These are phyloP conservation scores for Thryonomys swinderianus DNA, from an alignment of 2,113 vertebrate genomes.

Conservation along the genomic window DNA sequence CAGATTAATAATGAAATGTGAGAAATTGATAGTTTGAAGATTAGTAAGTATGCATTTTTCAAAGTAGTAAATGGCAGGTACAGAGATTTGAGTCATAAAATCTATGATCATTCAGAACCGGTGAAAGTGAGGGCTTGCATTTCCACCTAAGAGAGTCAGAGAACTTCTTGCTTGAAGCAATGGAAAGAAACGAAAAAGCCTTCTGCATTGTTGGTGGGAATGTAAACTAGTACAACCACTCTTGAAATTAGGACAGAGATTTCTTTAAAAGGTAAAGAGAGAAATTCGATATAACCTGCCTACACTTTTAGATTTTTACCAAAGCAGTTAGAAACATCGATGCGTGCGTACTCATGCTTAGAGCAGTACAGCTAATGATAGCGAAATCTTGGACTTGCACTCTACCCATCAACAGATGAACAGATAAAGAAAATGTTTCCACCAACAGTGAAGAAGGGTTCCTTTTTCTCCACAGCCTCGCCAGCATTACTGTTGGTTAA, in stretches of 20 bases:
- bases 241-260: neutral
- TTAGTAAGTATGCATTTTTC: neutral
- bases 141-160: neutral
- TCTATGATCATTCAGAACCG: neutral
- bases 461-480: too few species aligned
- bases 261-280: neutral
- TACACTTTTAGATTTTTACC: neutral
- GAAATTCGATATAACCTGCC: neutral
- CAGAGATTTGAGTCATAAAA: neutral
- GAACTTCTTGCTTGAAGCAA: neutral
- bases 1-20: neutral
- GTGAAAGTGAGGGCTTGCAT: neutral
- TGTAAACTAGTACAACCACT: neutral
- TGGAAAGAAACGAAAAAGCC: neutral
- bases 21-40: neutral
- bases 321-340: neutral
- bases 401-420: neutral
- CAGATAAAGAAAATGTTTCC: neutral
- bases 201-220: neutral
- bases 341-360: neutral
- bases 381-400: neutral
- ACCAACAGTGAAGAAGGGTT: too few species aligned
- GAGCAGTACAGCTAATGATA: neutral
- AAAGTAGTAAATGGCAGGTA: neutral
- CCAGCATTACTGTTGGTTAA: too few species aligned